These are phyloP conservation scores for Myxocyprinus asiaticus DNA, from an alignment of 2,113 vertebrate species.

Conservation along the genomic window DNA sequence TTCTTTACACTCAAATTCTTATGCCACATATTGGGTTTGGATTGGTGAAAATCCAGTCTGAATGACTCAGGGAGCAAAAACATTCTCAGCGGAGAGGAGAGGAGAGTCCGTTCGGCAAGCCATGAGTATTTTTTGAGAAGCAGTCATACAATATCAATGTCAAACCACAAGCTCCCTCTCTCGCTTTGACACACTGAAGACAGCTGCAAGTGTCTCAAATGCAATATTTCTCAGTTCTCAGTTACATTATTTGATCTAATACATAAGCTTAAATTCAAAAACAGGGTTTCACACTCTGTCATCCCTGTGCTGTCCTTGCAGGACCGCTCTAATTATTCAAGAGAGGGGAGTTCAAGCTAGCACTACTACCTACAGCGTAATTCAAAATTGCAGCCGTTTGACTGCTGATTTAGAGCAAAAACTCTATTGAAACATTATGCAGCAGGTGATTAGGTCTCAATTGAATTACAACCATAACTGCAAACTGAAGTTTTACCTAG, in stretches of 20 bases:
- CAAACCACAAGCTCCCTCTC: conserved; percentile 39
- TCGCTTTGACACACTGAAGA: conserved; percentile 41
- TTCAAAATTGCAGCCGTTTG: conserved; percentile 46
- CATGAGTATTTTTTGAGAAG: conserved; percentile 1
- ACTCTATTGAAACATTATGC: conserved; percentile 18
- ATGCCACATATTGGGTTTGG: not conserved
- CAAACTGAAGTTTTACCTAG: conserved; percentile 28
- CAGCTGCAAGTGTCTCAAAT: conserved; percentile 4
- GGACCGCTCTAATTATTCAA: conserved; percentile 2
- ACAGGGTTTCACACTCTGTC: not conserved
- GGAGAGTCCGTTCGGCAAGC: not conserved
- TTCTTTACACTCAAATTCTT: too few species aligned
- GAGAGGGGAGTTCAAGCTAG: not conserved
- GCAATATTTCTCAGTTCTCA: conserved; percentile 6
- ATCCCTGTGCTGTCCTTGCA: not conserved
- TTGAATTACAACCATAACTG: conserved; percentile 40
- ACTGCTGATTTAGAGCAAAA: conserved; percentile 24
- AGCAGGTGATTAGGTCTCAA: conserved; percentile 16
- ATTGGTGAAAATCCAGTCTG: conserved; percentile 1
- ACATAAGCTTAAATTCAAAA: conserved; percentile 11
- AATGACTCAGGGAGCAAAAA: not conserved
- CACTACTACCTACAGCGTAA: conserved; percentile 14
- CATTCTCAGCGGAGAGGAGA: not conserved
- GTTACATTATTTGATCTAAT: conserved; percentile 20
- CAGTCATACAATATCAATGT: not conserved